Base-by-base conservation (phyloP, 2,888 invertebrate species). In the Tholera decimalis region DNA sequence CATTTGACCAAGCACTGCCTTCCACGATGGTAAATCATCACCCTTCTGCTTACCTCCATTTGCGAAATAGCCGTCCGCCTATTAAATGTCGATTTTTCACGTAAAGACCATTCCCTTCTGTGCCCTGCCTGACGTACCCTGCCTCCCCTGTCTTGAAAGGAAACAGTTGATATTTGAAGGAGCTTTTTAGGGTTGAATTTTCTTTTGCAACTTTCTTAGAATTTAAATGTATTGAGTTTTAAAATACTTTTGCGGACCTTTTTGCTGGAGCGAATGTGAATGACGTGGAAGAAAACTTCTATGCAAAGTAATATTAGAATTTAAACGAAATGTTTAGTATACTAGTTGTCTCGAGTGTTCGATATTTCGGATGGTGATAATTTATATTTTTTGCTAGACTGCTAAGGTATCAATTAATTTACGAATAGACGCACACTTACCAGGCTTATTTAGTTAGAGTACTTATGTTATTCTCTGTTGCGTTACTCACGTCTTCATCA, bases 61-160 rank as follows among this genome's bases (percentile, higher is more conserved):
- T 87, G 79, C 84, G 84, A 83, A 88, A 88, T 89, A 86, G 93
- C 92, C 91, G 87, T 85, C 85, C 90, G 88, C 90, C 94, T 93
- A 93, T 94, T 94, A 94, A 94, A 94, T 91, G 92, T 89, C 94
- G 91, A 94, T 95, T 93, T 93, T 93, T 95, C 93, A 94, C 91
- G 87, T 89, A 81, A 82, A 75, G 81, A 77, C 77, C 77, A 57
- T 72, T 77, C 77, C 83, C 79, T 67, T 54, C 66, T 62, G 28
- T 35, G 39, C 67, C 37, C 43, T 69, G 62, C 37, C 43, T 69
- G 62, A 35, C 76, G 60, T 73, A 35, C 67, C 75, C 56, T 61
- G 43, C 74, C 57, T 61, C 79, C 78, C 79, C 65, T 60, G 50
- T 39, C 50, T 66, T 77, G 78, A 60, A 82, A 67, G 86, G 86